phyloP scores from a whole-genome alignment of 2,797 vertebrate species.

The Tamandua tetradactyla region DNA sequence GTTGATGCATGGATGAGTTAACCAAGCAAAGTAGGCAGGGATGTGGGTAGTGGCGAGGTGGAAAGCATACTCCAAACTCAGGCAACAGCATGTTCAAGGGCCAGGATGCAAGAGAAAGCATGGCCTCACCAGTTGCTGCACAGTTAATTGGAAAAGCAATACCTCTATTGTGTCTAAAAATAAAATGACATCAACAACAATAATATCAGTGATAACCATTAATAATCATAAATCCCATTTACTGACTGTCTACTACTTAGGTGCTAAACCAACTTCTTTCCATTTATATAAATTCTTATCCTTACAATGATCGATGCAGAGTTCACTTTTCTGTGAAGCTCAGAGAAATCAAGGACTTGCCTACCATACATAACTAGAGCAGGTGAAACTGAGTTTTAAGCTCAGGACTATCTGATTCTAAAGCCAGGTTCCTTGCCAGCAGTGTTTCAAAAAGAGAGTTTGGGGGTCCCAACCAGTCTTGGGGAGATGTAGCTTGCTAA shows the following conservation, averaged over 20 bases:
- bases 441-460: background rate
- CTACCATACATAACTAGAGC: no score
- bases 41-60: no score
- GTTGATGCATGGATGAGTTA: background rate
- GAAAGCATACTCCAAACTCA: background rate
- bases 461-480: background rate
- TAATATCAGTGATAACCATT: background rate
- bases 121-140: background rate
- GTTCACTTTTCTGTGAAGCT: background rate
- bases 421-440: background rate
- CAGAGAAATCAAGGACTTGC: background rate
- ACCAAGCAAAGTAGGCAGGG: background rate
- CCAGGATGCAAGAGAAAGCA: background rate
- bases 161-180: background rate
- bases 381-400: background rate
- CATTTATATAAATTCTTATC: background rate
- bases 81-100: background rate
- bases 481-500: background rate
- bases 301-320: background rate
- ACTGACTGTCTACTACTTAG: background rate
- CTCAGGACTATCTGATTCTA: background rate
- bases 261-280: background rate
- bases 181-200: background rate
- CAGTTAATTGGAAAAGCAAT: background rate
- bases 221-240: background rate